Conservation (phyloP, 2,113 vertebrate genomes). For the Epinephelus cyanopodus region DNA sequence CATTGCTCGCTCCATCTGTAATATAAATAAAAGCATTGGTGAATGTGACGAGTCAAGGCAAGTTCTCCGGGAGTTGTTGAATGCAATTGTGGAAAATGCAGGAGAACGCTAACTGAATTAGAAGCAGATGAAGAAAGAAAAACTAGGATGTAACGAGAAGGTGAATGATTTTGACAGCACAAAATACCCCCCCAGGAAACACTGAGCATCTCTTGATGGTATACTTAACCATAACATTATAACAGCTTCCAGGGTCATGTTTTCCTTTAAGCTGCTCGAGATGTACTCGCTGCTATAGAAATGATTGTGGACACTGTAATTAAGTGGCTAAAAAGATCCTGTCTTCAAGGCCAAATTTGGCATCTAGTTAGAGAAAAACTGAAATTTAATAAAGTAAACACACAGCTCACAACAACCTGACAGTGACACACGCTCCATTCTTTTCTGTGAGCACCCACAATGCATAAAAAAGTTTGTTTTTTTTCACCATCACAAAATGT, state of each 20-base stretch:
- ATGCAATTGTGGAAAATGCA: conserved; percentile 26
- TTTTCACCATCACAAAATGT: conserved; percentile 21
- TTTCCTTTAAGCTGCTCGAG: conserved; percentile 6
- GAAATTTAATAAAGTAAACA: conserved; percentile 4
- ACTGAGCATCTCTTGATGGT: neutral
- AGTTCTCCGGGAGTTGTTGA: conserved; percentile 9
- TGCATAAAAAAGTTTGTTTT: neutral
- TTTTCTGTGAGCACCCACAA: neutral
- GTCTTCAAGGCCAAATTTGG: conserved; percentile 4
- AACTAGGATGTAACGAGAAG: neutral
- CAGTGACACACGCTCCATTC: rapidly evolving
- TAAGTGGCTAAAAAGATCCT: neutral
- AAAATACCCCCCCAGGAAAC: neutral
- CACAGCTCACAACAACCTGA: neutral
- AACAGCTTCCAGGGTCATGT: neutral
- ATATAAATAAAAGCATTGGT: conserved; percentile 41
- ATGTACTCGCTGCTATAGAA: neutral
- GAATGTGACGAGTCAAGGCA: conserved; percentile 11
- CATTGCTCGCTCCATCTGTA: neutral
- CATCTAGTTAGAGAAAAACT: neutral
- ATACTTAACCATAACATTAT: neutral
- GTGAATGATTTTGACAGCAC: conserved; percentile 18
- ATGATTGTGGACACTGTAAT: neutral
- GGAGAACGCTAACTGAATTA: conserved; percentile 30
- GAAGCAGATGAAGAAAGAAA: conserved; percentile 20